Percentiles rank a stretch among this genome's conserved stretches.
phyloP scores from a whole-genome alignment of 1,140 invertebrate genomes.

The Sminthurides bifidus region DNA sequence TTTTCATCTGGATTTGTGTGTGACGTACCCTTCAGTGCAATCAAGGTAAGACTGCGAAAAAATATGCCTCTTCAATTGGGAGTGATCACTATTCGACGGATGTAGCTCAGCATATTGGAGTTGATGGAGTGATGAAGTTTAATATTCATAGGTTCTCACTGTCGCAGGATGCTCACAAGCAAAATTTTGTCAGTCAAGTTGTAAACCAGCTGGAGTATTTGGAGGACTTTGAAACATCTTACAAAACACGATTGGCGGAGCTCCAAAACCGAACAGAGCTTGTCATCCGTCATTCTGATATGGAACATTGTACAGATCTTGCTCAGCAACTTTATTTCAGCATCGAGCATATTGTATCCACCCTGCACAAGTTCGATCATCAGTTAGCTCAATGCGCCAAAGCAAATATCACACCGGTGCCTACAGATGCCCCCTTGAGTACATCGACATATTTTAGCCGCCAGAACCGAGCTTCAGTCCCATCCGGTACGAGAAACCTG shows the following conservation, averaged over 20 bases:
- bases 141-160: no score
- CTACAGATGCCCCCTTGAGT: no score
- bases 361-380: not conserved
- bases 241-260: not conserved
- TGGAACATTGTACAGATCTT: not conserved
- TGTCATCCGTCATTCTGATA: not conserved
- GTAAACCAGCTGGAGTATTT: not conserved
- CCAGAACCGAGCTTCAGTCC: no score
- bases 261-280: not conserved
- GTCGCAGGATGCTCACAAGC: not conserved
- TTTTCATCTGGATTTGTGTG: constrained; percentile 1
- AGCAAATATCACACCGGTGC: no score
- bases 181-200: not conserved
- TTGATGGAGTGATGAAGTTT: not conserved
- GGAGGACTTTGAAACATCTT: constrained; percentile 4
- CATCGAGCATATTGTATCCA: not conserved
- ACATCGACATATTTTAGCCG: no score
- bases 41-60: not conserved
- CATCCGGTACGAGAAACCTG: no score
- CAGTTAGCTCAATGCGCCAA: not conserved
- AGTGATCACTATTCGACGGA: no score
- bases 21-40: not conserved
- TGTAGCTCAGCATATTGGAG: not conserved
- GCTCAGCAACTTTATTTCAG: constrained; percentile 1
- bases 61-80: no score